A percentile compares a stretch with the other conserved stretches of the same genome.
phyloP scores from a whole-genome alignment of 2,113 vertebrate genomes.

The Silurus meridionalis region DNA sequence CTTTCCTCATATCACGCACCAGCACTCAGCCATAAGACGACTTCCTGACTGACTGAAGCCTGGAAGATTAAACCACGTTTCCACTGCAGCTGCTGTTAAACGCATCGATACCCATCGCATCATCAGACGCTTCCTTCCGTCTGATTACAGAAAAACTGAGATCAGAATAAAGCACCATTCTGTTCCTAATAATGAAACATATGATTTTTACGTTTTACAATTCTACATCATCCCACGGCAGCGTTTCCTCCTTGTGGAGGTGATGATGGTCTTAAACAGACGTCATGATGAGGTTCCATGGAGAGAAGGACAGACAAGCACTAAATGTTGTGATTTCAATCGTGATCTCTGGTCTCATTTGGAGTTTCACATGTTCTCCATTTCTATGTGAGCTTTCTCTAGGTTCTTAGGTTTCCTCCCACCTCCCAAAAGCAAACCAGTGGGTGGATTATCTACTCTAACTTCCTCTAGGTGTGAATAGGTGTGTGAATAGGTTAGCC shows the following conservation, averaged over 20 bases:
- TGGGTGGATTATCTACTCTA: background rate
- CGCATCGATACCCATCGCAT: background rate
- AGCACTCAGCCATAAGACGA: background rate
- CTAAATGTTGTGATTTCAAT: background rate
- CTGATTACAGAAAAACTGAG: background rate
- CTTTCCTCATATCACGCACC: conserved; percentile 11
- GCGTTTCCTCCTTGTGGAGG: background rate
- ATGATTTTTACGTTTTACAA: background rate
- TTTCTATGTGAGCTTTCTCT: background rate
- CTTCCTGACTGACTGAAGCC: conserved; percentile 3
- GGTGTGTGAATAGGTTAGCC: too few relatives aligned
- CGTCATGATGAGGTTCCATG: background rate
- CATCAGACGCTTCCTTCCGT: background rate
- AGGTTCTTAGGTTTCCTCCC: background rate
- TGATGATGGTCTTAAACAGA: background rate
- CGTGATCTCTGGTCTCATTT: background rate
- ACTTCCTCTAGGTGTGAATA: background rate
- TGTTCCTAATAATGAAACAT: background rate
- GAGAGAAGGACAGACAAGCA: background rate
- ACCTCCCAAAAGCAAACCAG: background rate
- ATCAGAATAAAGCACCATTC: background rate
- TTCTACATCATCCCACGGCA: background rate
- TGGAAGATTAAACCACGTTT: conserved; percentile 10
- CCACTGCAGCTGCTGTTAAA: conserved; percentile 8
- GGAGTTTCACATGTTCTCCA: background rate